A percentile compares a stretch with the other conserved stretches of the same genome.
Conservation (phyloP, 2,797 vertebrate species). For the Apodemus agrarius region DNA sequence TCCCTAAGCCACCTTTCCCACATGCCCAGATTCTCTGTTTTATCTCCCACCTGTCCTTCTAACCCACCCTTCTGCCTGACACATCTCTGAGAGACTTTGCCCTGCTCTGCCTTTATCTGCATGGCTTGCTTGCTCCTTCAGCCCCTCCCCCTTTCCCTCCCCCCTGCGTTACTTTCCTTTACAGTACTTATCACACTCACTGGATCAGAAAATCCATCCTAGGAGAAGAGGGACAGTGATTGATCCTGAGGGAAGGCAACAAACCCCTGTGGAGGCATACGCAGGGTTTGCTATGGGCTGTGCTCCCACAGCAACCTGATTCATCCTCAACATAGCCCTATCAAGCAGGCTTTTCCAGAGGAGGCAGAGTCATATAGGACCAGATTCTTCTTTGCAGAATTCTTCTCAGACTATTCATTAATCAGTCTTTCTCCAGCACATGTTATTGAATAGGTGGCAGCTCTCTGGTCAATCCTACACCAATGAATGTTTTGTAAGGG, state of each 20-base stretch:
- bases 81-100: background rate
- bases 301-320: background rate
- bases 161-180: background rate
- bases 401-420: background rate
- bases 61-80: too few relatives aligned
- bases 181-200: background rate
- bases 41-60: background rate
- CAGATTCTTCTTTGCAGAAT: background rate
- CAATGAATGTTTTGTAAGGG: background rate
- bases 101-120: background rate
- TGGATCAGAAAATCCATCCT: background rate
- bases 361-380: background rate
- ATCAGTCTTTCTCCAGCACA: background rate
- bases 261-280: background rate
- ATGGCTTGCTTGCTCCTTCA: background rate
- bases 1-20: background rate
- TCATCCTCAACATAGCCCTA: background rate
- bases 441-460: background rate
- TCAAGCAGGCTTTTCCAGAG: background rate
- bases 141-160: background rate
- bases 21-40: accelerated
- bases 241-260: accelerated
- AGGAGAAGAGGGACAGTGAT: background rate
- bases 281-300: background rate
- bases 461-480: background rate